Conservation (phyloP, 53 echinoderm and acorn worm genomes). For the Hippasteria phrygiana region DNA sequence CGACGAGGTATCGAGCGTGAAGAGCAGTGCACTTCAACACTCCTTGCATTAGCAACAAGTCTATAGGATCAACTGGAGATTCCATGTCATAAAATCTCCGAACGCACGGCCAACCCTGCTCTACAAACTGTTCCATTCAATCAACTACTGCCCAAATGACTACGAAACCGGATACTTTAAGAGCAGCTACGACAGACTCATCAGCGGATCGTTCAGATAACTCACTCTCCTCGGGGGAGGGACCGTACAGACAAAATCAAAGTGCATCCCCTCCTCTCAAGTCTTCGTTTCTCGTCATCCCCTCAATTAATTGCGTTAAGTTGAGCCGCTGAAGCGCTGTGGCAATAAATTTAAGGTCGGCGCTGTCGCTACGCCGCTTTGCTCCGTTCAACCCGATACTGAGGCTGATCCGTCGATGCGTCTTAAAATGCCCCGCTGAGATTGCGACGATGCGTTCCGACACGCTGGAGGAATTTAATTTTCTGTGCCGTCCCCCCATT, state of each 20-base stretch:
- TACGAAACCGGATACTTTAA: background rate
- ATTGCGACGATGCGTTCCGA: conserved; percentile 26
- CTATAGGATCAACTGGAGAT: background rate
- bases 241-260: background rate
- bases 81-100: background rate
- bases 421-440: conserved; percentile 51
- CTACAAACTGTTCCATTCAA: background rate
- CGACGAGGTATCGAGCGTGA: background rate
- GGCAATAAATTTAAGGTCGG: conserved; percentile 2
- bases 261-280: background rate
- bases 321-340: conserved; percentile 14
- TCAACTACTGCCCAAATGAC: background rate
- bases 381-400: conserved; percentile 38
- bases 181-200: background rate
- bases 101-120: background rate
- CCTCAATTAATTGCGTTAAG: conserved; percentile 49
- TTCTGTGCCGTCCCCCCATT: background rate
- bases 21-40: background rate
- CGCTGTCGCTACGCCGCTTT: background rate
- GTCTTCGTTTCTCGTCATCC: background rate
- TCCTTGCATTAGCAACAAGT: background rate
- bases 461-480: conserved; percentile 29
- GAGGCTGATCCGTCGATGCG: background rate
- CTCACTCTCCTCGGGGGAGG: background rate
- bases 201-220: background rate